A percentile compares a stretch with the other conserved stretches of the same genome.
Evolutionary conservation across 2,797 vertebrate species (phyloP).

Genomic region (Gymnothorax javanicus): DNA sequence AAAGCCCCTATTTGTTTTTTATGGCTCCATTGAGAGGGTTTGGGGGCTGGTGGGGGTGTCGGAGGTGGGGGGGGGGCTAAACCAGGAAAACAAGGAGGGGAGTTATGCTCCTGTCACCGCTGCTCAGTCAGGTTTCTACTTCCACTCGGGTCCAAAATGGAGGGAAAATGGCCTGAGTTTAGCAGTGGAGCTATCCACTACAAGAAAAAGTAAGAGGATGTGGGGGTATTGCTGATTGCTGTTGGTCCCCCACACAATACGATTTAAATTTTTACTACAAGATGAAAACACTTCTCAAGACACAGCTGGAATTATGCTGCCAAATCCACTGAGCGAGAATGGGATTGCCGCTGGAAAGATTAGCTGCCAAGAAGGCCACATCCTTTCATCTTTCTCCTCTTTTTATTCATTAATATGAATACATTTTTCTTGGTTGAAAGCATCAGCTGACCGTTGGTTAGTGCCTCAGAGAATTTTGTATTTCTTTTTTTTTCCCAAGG

Average conservation of each 20-base stretch:
- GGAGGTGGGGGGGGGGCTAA: constrained; percentile 64
- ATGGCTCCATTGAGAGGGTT: constrained; percentile 72
- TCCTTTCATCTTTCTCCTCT: background rate
- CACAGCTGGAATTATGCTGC: too few species aligned
- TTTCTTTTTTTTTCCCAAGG: background rate
- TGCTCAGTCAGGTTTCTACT: constrained; percentile 55
- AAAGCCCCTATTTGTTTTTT: constrained; percentile 81
- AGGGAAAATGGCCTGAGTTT: constrained; percentile 60
- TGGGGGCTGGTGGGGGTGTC: constrained; percentile 53
- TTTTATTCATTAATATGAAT: background rate
- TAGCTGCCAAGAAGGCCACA: too few species aligned
- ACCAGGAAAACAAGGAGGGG: constrained; percentile 66
- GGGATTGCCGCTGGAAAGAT: too few species aligned
- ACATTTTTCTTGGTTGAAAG: background rate
- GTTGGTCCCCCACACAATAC: too few species aligned
- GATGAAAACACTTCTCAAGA: too few species aligned
- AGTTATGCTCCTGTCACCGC: constrained; percentile 75
- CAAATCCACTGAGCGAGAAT: too few species aligned
- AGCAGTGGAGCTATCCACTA: too few species aligned
- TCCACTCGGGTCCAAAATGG: constrained; percentile 64
- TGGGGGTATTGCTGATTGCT: too few species aligned
- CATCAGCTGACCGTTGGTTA: background rate
- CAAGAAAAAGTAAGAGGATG: too few species aligned
- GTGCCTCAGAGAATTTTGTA: background rate
- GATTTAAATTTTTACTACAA: too few species aligned